Evolutionary conservation across 2,797 vertebrate genomes (phyloP), one percentile per base, ranked within the genome.

Genomic region (Helarctos malayanus): DNA sequence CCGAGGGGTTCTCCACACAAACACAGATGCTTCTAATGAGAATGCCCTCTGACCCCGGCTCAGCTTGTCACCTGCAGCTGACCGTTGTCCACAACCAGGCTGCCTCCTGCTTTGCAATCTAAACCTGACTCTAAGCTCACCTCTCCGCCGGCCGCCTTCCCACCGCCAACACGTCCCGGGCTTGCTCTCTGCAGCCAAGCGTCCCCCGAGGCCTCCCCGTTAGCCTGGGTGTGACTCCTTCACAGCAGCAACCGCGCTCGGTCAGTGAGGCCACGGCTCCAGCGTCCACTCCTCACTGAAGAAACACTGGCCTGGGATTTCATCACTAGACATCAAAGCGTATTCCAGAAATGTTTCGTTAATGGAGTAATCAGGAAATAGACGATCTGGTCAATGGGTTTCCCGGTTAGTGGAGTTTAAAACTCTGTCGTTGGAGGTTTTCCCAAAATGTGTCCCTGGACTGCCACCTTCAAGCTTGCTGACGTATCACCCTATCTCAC

Each of bases 41-140:
- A 21, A 9, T 0, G 0, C 4, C 41, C 73, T 38, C 3, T 5
- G 32, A 27, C 45, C 23, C 11, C 9, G 0, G 21, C 69, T 27
- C 29, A 3, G 5, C 14, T 3, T 5, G 14, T 18, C 10, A 8
- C 19, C 54, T 16, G 21, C 1, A 19, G 54, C 38, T 0, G 9
- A 35, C 18, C 14, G 29, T 18, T 2, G 29, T 27, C 25, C 71
- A 11, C 61, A 18, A 15, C 41, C 1, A 7, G 7, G 35, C 38
- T 0, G 29, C 45, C 61, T 16, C 76, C 63, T 29, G 4, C 35
- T 38, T 8, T 3, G 38, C 35, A 27, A 23, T 41, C 49, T 52
- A 35, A 12, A 69, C 29, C 7, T 4, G 14, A 27, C 25, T 68
- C 59, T 10, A 7, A 12, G 52, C 19, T 35, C 5, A 21, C 32